Evolutionary conservation across 2,113 vertebrate genomes (phyloP).

Genomic region (Stictonetta naevosa): DNA sequence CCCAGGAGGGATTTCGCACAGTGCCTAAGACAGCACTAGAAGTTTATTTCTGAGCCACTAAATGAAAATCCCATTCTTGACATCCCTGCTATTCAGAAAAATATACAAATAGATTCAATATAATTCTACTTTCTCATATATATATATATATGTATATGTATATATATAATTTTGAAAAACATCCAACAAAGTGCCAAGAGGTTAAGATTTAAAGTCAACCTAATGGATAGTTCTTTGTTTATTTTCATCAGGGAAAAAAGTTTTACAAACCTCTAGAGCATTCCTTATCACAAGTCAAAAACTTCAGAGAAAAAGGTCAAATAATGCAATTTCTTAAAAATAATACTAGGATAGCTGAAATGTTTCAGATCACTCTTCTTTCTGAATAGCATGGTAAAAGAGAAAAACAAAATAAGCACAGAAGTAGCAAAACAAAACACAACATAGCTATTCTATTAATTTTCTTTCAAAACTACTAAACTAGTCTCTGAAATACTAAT

Average conservation of each 20-base stretch:
- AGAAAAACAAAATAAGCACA: background rate
- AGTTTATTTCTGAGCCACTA: background rate
- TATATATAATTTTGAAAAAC: background rate
- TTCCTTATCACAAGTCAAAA: background rate
- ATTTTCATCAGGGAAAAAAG: background rate
- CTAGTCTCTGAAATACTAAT: background rate
- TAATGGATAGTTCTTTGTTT: background rate
- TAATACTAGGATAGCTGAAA: background rate
- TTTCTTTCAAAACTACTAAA: background rate
- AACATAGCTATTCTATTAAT: background rate
- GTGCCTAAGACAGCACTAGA: background rate
- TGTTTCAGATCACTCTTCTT: background rate
- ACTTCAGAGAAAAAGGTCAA: background rate
- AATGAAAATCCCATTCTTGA: background rate
- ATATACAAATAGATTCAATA: background rate
- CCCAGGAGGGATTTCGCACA: background rate
- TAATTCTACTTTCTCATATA: background rate
- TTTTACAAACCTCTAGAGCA: background rate
- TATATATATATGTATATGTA: background rate
- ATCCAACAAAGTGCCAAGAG: background rate
- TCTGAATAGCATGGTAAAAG: background rate
- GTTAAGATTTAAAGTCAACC: background rate
- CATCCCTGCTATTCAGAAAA: background rate
- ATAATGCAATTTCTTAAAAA: background rate
- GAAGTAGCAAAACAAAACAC: background rate